Evolutionary conservation across 2,888 invertebrate species (phyloP).

Genomic region (Laothoe populi): DNA sequence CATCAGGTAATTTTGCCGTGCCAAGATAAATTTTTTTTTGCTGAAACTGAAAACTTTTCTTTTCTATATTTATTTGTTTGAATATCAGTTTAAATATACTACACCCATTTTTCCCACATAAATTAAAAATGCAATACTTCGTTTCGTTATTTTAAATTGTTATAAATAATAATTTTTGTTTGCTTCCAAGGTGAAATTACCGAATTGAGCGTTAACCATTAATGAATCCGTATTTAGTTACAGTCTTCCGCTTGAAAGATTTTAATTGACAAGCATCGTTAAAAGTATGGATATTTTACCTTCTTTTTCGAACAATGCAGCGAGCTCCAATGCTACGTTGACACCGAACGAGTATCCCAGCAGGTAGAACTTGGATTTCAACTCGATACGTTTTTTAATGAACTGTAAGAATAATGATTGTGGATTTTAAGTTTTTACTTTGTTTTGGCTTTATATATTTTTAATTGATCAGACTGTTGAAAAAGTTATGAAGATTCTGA

Average conservation of each 20-base stretch:
- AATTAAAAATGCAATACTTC: no score
- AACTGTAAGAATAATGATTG: slow-evolving; percentile 41
- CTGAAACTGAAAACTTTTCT: no score
- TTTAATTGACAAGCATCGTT: slow-evolving; percentile 25
- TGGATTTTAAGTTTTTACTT: not conserved
- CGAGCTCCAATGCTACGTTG: slow-evolving; percentile 62
- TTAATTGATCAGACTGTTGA: not conserved
- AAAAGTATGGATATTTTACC: slow-evolving; percentile 44
- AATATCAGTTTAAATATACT: no score
- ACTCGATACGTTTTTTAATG: slow-evolving; percentile 45
- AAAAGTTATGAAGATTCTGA: not conserved
- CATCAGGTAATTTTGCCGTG: no score
- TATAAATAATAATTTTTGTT: not conserved
- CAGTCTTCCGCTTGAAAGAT: not conserved
- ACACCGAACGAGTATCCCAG: slow-evolving; percentile 62
- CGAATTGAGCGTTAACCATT: not conserved
- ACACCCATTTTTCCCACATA: no score
- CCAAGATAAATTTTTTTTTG: no score
- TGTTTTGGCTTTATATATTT: not conserved
- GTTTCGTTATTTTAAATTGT: not conserved
- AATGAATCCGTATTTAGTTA: slow-evolving; percentile 1
- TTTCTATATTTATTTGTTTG: no score
- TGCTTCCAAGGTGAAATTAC: not conserved
- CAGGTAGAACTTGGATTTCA: slow-evolving; percentile 51
- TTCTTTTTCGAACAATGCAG: slow-evolving; percentile 59